phyloP scores from a whole-genome alignment of 2,113 vertebrate genomes.

The Rynchops niger region DNA sequence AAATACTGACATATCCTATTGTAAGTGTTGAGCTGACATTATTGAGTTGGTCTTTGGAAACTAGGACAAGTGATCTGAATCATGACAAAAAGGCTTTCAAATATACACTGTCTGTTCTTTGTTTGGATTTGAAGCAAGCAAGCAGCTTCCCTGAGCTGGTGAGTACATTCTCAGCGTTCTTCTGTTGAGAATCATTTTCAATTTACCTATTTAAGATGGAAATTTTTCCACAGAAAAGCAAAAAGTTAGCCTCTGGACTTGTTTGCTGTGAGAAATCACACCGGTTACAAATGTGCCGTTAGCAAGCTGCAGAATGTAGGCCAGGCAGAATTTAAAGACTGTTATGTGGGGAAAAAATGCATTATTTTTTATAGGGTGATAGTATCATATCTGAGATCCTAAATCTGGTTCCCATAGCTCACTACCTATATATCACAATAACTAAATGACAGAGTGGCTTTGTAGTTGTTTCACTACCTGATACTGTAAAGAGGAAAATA shows the following conservation, averaged over 20 bases:
- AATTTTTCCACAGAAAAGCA: conserved; percentile 11
- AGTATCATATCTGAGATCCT: background rate
- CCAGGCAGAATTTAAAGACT: background rate
- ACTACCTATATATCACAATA: background rate
- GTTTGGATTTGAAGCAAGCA: conserved; percentile 45
- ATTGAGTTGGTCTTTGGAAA: conserved; percentile 40
- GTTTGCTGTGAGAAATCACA: background rate
- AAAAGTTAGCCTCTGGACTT: background rate
- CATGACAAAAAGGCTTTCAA: conserved; percentile 55
- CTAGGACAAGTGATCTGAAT: conserved; percentile 58
- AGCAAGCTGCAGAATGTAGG: background rate
- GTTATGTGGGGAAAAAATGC: background rate
- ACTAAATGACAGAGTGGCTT: background rate
- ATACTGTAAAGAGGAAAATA: background rate
- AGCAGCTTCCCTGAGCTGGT: background rate
- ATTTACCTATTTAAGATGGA: background rate
- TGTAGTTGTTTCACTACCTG: background rate
- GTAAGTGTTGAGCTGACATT: conserved; percentile 22
- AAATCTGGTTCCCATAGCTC: background rate
- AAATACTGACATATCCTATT: conserved; percentile 59
- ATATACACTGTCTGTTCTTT: conserved; percentile 37
- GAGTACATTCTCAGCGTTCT: background rate
- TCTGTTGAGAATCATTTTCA: background rate
- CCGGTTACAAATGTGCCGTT: background rate
- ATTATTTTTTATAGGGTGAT: background rate